Evolutionary conservation across 1,140 invertebrate genomes (phyloP), one percentile per base, ranked within the genome.

Genomic region (Pygmarrhopalites habei): DNA sequence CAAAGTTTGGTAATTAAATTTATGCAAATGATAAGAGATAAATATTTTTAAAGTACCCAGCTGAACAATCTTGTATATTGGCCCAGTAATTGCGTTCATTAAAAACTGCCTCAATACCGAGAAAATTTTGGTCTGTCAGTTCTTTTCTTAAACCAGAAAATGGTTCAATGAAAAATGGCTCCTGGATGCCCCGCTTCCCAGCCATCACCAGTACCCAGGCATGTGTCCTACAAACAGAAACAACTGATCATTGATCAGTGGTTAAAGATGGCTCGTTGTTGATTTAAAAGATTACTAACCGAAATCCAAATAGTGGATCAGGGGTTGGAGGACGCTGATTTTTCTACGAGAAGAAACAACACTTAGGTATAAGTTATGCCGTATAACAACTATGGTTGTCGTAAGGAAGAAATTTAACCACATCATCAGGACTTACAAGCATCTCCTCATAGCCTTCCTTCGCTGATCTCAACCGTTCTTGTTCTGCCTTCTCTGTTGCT

Each of bases 71-170:
- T 75, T 88, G 83, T 78, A 86, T 79, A 76, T 89, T 85, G 19
- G 86, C 80, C 83, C 90, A 95, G 77, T 92, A 94, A 77, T 95
- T 95, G 46, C 80, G 73, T 71, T 93, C 77, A 72, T 93, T 94
- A 83, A 91, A 95, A 46, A 94, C 74, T 64, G 84, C 85, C 68
- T 95, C 91, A 10, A 95, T 78, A 0, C 85, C 82, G 28, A 86
- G 81, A 71, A 92, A 95, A 46, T 84, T 77, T 21, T 77, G 72
- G 61, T 82, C 80, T 25, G 79, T 73, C 1, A 84, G 69, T 0
- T 82, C 76, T 63, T 84, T 80, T 0, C 79, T 74, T 2, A 79
- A 75, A 0, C 90, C 91, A 0, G 87, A 87, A 15, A 85, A 82
- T 0, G 90, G 83, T 72, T 95, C 92, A 35, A 95, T 85, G 72